Percentiles rank a stretch among this genome's conserved stretches.
These are phyloP conservation scores for Clarias platycephalus DNA, from an alignment of 2,797 vertebrate species.

Conservation along the genomic window DNA sequence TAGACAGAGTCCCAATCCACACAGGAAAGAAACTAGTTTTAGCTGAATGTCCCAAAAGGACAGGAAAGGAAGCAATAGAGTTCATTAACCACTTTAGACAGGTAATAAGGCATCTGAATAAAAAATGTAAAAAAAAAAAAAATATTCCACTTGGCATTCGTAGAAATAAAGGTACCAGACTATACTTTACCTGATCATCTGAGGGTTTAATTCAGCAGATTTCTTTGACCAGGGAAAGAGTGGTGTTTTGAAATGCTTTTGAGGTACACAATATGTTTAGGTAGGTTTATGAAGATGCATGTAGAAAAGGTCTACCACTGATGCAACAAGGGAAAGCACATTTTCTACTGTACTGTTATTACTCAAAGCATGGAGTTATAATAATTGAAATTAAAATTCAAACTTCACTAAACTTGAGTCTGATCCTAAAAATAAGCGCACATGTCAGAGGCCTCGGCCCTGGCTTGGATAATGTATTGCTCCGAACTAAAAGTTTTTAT, in stretches of 20 bases:
- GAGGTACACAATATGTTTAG: background rate
- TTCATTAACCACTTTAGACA: constrained; percentile 8
- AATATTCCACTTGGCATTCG: background rate
- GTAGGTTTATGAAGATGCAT: background rate
- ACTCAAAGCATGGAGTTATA: background rate
- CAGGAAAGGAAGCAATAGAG: background rate
- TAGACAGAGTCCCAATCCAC: constrained; percentile 71
- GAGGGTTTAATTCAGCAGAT: background rate
- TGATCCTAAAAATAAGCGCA: background rate
- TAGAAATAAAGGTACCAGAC: background rate
- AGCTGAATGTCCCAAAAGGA: background rate
- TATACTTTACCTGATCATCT: background rate
- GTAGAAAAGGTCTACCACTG: background rate
- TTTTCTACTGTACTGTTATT: background rate
- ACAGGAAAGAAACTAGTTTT: constrained; percentile 65
- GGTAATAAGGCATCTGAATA: background rate
- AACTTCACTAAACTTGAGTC: background rate
- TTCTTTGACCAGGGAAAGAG: background rate
- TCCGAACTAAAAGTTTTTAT: constrained; percentile 65
- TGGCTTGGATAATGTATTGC: background rate
- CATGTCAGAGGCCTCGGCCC: background rate
- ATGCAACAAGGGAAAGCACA: background rate
- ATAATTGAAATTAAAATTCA: background rate
- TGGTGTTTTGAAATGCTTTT: background rate
- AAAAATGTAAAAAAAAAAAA: background rate